These are phyloP conservation scores for Temnothorax ravouxi DNA, from an alignment of 2,888 invertebrate species.

Conservation along the genomic window DNA sequence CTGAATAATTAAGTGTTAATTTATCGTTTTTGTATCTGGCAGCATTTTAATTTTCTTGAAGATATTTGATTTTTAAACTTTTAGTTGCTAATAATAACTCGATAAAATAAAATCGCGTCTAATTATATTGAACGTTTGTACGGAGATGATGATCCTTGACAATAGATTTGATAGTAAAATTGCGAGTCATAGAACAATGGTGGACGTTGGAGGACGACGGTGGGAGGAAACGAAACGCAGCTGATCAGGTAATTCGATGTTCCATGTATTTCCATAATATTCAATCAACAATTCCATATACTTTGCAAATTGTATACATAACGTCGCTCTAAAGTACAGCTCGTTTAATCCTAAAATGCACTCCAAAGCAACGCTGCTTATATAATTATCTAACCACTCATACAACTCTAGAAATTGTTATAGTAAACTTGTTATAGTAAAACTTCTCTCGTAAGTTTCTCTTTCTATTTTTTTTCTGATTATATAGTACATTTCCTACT, in stretches of 20 bases:
- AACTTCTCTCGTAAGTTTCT: conserved; percentile 2
- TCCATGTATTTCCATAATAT: conserved; percentile 81
- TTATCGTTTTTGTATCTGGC: background rate
- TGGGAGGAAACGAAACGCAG: conserved; percentile 77
- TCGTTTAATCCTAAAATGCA: conserved; percentile 49
- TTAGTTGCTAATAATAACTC: background rate
- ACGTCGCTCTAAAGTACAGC: conserved; percentile 75
- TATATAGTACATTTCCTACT: background rate
- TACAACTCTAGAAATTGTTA: conserved; percentile 33
- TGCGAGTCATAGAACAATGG: background rate
- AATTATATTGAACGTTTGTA: background rate
- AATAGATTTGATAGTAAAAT: conserved; percentile 11
- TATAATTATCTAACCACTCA: conserved; percentile 29
- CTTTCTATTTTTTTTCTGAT: background rate
- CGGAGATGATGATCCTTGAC: background rate
- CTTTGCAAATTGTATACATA: conserved; percentile 80
- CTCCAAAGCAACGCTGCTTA: conserved; percentile 37
- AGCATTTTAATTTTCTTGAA: background rate
- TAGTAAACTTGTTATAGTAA: conserved; percentile 24
- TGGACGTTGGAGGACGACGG: conserved; percentile 51
- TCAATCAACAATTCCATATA: conserved; percentile 82
- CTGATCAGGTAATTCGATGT: conserved; percentile 75
- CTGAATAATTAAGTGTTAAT: background rate
- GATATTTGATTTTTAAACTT: background rate
- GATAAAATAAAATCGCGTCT: background rate